Percentiles rank a stretch among this genome's conserved stretches.
Evolutionary conservation across 2,888 invertebrate species (phyloP).

Genomic region (Trichopoda pennipes): DNA sequence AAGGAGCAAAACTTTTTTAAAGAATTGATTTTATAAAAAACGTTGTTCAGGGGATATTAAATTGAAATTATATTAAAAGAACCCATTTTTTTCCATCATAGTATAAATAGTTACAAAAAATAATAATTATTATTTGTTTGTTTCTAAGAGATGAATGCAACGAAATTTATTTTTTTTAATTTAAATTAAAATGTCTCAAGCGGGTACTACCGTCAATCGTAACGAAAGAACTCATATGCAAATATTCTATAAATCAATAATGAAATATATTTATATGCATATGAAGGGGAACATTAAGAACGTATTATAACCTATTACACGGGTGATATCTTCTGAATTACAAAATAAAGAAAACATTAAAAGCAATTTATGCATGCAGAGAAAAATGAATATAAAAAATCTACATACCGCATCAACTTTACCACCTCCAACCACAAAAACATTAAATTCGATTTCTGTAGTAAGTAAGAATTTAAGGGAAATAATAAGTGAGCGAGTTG

Average conservation of each 20-base stretch:
- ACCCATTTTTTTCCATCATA: no score
- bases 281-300: not conserved
- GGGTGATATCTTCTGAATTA: conserved; percentile 71
- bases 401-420: conserved; percentile 54
- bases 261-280: conserved; percentile 73
- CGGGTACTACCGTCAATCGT: no score
- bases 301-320: conserved; percentile 24
- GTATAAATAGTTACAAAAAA: no score
- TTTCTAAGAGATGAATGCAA: no score
- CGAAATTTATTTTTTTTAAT: no score
- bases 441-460: conserved; percentile 10
- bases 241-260: conserved; percentile 62
- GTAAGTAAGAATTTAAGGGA: not conserved
- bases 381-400: conserved; percentile 45
- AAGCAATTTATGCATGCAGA: conserved; percentile 65
- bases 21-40: no score
- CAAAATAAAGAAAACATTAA: conserved; percentile 57
- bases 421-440: conserved; percentile 44
- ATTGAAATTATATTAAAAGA: no score
- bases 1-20: no score
- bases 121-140: no score
- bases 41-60: no score
- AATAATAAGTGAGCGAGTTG: conserved; percentile 1
- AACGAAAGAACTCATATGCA: conserved; percentile 29
- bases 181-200: no score